Conservation (phyloP, 2,113 vertebrate genomes). For the Lycocorax pyrrhopterus region DNA sequence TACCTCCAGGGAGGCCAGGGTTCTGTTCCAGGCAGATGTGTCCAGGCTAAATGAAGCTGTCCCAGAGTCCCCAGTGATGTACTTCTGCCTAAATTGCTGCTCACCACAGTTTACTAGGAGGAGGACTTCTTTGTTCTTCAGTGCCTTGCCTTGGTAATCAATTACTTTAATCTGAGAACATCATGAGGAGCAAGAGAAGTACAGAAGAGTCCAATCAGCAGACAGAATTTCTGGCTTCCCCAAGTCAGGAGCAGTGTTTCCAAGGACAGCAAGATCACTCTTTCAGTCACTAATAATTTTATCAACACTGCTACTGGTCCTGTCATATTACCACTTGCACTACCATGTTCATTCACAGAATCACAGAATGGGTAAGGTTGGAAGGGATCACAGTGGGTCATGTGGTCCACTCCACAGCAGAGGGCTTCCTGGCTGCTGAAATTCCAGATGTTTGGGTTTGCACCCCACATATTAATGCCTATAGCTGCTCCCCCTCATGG, state of each 20-base stretch:
- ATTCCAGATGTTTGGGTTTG: neutral
- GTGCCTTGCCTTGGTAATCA: slow-evolving; percentile 4
- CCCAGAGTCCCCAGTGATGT: slow-evolving; percentile 18
- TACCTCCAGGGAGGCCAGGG: slow-evolving; percentile 9
- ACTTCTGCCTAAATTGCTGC: neutral
- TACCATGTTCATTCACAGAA: neutral
- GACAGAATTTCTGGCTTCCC: neutral
- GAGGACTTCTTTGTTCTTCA: neutral
- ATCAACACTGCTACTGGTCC: neutral
- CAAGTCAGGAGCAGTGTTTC: neutral
- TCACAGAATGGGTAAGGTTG: neutral
- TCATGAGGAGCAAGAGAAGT: neutral
- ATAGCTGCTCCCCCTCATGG: neutral
- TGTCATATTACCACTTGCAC: neutral
- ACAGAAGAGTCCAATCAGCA: neutral
- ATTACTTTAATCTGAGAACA: slow-evolving; percentile 39
- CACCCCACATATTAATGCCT: neutral
- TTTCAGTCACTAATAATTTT: neutral
- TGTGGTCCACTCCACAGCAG: neutral
- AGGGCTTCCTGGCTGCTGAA: neutral
- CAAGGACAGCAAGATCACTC: neutral
- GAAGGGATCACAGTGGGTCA: neutral
- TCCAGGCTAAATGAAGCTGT: slow-evolving; percentile 43
- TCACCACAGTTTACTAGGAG: neutral
- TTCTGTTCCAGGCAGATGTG: slow-evolving; percentile 18